phyloP scores from a whole-genome alignment of 2,888 invertebrate species.

The Drosophila hamatofila region DNA sequence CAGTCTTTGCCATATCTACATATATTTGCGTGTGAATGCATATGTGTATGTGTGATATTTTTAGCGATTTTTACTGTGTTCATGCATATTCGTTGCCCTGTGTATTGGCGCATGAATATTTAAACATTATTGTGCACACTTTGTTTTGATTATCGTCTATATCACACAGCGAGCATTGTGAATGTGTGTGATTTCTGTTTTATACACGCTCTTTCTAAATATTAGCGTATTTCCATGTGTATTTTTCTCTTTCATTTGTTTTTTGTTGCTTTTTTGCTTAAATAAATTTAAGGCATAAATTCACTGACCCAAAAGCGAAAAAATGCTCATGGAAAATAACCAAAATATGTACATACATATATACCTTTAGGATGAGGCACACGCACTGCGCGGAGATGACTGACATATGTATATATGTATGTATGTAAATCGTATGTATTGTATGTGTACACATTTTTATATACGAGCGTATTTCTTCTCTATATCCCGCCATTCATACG shows the following conservation, averaged over 20 bases:
- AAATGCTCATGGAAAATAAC: slow-evolving; percentile 64
- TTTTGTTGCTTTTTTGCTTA: slow-evolving; percentile 15
- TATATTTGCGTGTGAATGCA: neutral
- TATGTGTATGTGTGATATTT: slow-evolving; percentile 28
- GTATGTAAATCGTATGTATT: neutral
- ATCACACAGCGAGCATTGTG: slow-evolving; percentile 30
- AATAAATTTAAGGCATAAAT: slow-evolving; percentile 29
- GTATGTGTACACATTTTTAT: slow-evolving; percentile 3
- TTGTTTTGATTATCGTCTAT: slow-evolving; percentile 62
- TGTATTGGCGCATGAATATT: slow-evolving; percentile 39
- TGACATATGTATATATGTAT: slow-evolving; percentile 1
- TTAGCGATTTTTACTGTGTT: slow-evolving; percentile 34
- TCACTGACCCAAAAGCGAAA: slow-evolving; percentile 63
- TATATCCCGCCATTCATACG: slow-evolving; percentile 30
- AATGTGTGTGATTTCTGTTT: slow-evolving; percentile 48
- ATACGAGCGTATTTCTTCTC: slow-evolving; percentile 39
- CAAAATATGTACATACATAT: slow-evolving; percentile 48
- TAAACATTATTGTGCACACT: slow-evolving; percentile 61
- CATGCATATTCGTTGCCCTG: slow-evolving; percentile 4
- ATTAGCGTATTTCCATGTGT: slow-evolving; percentile 33
- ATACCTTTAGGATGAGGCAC: slow-evolving; percentile 26
- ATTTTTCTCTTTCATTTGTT: slow-evolving; percentile 8
- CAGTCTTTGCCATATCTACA: slow-evolving; percentile 2
- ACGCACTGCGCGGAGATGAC: slow-evolving; percentile 26
- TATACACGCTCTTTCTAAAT: slow-evolving; percentile 71